Conservation (phyloP, 2,888 invertebrate genomes). For the Noctua comes region DNA sequence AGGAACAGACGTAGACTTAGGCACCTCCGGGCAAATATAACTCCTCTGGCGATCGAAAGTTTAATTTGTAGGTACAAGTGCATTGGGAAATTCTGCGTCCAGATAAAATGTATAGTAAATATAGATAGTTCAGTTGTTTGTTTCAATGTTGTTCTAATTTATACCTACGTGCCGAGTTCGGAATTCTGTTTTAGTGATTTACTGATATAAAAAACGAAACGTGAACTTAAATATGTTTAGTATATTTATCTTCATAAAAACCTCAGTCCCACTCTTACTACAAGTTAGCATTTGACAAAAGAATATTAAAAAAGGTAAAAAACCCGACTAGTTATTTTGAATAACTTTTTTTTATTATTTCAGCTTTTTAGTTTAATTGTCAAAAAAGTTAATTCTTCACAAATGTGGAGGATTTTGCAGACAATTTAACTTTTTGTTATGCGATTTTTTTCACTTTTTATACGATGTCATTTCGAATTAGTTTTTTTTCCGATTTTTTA, state of each 20-base stretch:
- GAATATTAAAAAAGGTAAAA: background rate
- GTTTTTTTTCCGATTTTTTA: too few relatives aligned
- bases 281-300: background rate
- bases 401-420: too few relatives aligned
- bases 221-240: background rate
- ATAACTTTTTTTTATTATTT: too few relatives aligned
- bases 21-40: constrained; percentile 37
- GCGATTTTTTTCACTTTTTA: too few relatives aligned
- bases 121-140: background rate
- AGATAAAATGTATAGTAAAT: background rate
- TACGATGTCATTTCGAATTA: too few relatives aligned
- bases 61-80: background rate
- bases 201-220: background rate
- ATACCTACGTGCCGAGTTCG: background rate
- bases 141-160: background rate
- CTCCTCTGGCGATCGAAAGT: constrained; percentile 11
- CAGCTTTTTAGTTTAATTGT: too few relatives aligned
- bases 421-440: too few relatives aligned
- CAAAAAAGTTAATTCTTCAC: too few relatives aligned
- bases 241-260: background rate
- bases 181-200: background rate
- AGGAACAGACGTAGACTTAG: constrained; percentile 31
- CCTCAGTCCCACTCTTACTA: background rate
- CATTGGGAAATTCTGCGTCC: background rate
- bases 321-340: too few relatives aligned